A percentile compares a stretch with the other conserved stretches of the same genome.
phyloP scores from a whole-genome alignment of 1,140 invertebrate species.

The Psilanteris sp. region DNA sequence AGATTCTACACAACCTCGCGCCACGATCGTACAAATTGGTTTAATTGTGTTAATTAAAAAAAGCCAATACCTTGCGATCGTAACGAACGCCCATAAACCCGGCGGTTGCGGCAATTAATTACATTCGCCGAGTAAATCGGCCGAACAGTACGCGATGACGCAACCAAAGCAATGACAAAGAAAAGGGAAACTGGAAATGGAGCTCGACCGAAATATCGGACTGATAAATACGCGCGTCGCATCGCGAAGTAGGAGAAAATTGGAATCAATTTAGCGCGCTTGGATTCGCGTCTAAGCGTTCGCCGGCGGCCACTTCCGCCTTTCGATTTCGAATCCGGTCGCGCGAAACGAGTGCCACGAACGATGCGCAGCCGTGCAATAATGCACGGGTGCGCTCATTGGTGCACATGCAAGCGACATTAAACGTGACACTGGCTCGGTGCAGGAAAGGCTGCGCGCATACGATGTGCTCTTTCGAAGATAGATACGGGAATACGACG shows the following conservation, averaged over 20 bases:
- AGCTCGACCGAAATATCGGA: conserved; percentile 32
- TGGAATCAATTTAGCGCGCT: conserved; percentile 51
- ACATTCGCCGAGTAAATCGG: too few relatives aligned
- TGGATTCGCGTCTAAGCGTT: conserved; percentile 30
- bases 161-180: background rate
- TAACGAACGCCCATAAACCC: too few relatives aligned
- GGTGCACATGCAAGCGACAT: conserved; percentile 50
- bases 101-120: too few relatives aligned
- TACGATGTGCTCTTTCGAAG: conserved; percentile 30
- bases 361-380: conserved; percentile 52
- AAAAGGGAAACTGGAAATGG: conserved; percentile 14
- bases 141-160: conserved; percentile 4
- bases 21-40: too few relatives aligned
- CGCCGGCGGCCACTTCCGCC: conserved; percentile 48
- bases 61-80: too few relatives aligned
- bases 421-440: conserved; percentile 47
- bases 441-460: conserved; percentile 12
- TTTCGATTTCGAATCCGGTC: conserved; percentile 65
- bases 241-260: conserved; percentile 52
- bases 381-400: conserved; percentile 48
- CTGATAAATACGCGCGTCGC: conserved; percentile 42
- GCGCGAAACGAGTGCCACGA: conserved; percentile 54
- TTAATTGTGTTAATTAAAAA: too few relatives aligned
- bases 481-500: conserved; percentile 25
- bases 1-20: too few relatives aligned